These are phyloP conservation scores for Neogobius melanostomus DNA, from an alignment of 2,113 vertebrate species.

Conservation along the genomic window DNA sequence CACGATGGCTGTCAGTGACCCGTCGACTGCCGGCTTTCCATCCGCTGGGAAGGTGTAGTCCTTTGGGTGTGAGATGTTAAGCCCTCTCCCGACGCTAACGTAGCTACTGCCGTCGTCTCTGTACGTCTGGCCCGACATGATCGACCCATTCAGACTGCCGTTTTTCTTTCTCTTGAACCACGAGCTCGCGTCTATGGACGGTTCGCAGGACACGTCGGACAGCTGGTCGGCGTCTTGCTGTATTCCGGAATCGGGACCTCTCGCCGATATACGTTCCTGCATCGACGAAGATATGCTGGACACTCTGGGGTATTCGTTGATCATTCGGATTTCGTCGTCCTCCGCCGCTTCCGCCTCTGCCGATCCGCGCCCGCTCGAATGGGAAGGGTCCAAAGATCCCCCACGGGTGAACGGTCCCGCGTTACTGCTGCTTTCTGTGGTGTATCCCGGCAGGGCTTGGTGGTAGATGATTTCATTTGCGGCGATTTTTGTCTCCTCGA, in stretches of 20 bases:
- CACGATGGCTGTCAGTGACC: slow-evolving; percentile 92
- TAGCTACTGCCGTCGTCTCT: slow-evolving; percentile 86
- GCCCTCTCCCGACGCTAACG: slow-evolving; percentile 85
- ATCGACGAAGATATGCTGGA: slow-evolving; percentile 93
- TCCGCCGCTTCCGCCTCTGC: slow-evolving; percentile 89
- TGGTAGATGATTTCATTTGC: slow-evolving; percentile 89
- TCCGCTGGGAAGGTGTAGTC: slow-evolving; percentile 94
- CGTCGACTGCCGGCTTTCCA: slow-evolving; percentile 89
- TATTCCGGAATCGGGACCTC: slow-evolving; percentile 95
- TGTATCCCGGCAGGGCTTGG: slow-evolving; percentile 91
- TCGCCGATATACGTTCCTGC: slow-evolving; percentile 88
- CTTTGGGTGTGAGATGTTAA: slow-evolving; percentile 85
- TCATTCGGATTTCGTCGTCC: slow-evolving; percentile 98
- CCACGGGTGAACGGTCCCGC: slow-evolving; percentile 85
- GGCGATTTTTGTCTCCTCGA: slow-evolving; percentile 81
- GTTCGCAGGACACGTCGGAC: slow-evolving; percentile 94
- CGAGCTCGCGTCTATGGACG: slow-evolving; percentile 80
- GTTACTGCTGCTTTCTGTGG: slow-evolving; percentile 61
- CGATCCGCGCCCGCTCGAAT: slow-evolving; percentile 95
- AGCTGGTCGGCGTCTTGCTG: slow-evolving; percentile 97
- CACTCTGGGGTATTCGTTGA: slow-evolving; percentile 93
- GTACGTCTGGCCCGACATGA: slow-evolving; percentile 87
- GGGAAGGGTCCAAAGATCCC: slow-evolving; percentile 93
- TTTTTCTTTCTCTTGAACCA: slow-evolving; percentile 96
- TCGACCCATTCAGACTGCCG: slow-evolving; percentile 77